A percentile compares a stretch with the other conserved stretches of the same genome.
phyloP scores from a whole-genome alignment of 2,888 invertebrate species.

The Andrena bucephala region DNA sequence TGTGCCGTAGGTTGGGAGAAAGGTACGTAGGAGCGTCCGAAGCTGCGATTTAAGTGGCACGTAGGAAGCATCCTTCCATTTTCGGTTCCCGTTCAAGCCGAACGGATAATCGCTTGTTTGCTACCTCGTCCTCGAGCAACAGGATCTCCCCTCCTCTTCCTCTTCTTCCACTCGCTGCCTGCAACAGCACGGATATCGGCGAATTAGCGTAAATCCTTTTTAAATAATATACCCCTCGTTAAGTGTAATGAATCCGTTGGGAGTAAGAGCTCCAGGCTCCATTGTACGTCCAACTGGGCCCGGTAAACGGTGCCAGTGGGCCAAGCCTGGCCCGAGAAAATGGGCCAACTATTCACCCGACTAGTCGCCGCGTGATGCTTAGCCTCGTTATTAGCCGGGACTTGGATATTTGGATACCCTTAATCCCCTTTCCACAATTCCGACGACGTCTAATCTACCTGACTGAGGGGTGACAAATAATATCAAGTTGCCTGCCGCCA shows the following conservation, averaged over 20 bases:
- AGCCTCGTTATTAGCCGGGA: slow-evolving; percentile 76
- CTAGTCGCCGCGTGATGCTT: slow-evolving; percentile 66
- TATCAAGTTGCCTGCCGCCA: slow-evolving; percentile 75
- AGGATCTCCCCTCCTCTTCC: slow-evolving; percentile 21
- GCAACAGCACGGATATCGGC: slow-evolving; percentile 58
- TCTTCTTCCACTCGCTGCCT: slow-evolving; percentile 2
- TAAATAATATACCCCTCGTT: slow-evolving; percentile 81
- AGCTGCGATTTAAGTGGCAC: slow-evolving; percentile 30
- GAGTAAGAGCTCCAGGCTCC: slow-evolving; percentile 30
- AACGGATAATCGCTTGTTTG: slow-evolving; percentile 78
- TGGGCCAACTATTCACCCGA: slow-evolving; percentile 38
- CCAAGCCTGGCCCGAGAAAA: slow-evolving; percentile 27
- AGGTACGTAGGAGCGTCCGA: background rate
- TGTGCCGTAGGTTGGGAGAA: background rate
- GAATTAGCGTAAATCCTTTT: slow-evolving; percentile 80
- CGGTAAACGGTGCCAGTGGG: slow-evolving; percentile 37
- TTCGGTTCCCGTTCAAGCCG: slow-evolving; percentile 51
- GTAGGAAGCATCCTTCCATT: slow-evolving; percentile 14
- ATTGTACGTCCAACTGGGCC: slow-evolving; percentile 37
- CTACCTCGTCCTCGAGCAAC: slow-evolving; percentile 47
- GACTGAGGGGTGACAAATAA: slow-evolving; percentile 80
- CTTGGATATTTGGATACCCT: slow-evolving; percentile 83
- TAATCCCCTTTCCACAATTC: slow-evolving; percentile 80
- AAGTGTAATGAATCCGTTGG: slow-evolving; percentile 80
- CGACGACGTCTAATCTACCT: slow-evolving; percentile 75